Base-by-base conservation (phyloP, 2,113 vertebrate species). In the Ophthalmolycus amberensis region DNA sequence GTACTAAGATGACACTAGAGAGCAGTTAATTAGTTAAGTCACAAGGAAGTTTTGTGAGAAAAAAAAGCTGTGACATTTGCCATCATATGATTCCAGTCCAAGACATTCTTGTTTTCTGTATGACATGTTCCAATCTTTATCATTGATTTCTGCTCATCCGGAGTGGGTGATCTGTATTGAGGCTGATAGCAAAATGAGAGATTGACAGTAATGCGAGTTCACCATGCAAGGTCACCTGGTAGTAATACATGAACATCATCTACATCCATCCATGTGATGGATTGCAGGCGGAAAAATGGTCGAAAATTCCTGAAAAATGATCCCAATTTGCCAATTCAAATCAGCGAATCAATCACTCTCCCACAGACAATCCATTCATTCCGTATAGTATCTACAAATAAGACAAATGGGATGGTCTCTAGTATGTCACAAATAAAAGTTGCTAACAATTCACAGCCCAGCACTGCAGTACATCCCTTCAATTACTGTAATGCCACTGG, bases 401-500 rank as follows among this genome's bases (percentile, higher is more conserved):
- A 76, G 67, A 90, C 60, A 68, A 78, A 81, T 58, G 11, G 22
- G 32, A 25, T 62, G 37, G 66, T 37, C 48, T 80, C 48, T 56
- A 22, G 59, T 44, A 56, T 20, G 38, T 69, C 34, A 15, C 59
- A 77, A 79, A 85, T 68, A 71, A 72, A 72, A 76, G 71, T 72
- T 85, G 77, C 56, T 60, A 67, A 71, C 75, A 81, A 82, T 85
- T 82, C 75, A 60, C 75, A 81, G 34, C 70, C 68, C 38, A 69
- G 70, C 73, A 77, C 50, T 37, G 52, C 60, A 58, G 34, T n/a
- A 76, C 29, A 86, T 63, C 66, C 48, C 56, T 75, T 74, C 83
- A 89, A 89, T 90, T 85, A 91, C 84, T 77, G 73, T 70, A 56
- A 83, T 58, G 56, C 83, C 82, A 88, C 14, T 71, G 79, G 85